Evolutionary conservation across 2,888 invertebrate genomes (phyloP).

Genomic region (Holacanthella duospinosa): DNA sequence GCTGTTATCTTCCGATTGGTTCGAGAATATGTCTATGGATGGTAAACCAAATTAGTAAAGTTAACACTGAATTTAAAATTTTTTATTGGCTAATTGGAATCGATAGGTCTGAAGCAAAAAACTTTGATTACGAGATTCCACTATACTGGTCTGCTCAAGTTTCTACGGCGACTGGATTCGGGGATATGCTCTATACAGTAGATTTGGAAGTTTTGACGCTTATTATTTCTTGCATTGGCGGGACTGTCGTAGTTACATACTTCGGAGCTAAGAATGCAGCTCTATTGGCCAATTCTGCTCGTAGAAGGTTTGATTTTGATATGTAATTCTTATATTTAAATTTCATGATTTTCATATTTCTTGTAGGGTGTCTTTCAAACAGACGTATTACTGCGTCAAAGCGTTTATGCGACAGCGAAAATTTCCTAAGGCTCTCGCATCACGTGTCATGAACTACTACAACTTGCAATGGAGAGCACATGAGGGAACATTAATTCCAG

Average conservation of each 20-base stretch:
- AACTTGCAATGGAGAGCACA: constrained; percentile 30
- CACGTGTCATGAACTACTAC: constrained; percentile 24
- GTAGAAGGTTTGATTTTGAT: constrained; percentile 18
- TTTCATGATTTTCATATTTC: background rate
- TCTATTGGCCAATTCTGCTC: constrained; percentile 27
- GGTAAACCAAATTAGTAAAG: background rate
- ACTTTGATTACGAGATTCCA: constrained; percentile 13
- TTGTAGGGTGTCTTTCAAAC: constrained; percentile 26
- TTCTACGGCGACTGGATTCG: constrained; percentile 24
- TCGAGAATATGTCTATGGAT: background rate
- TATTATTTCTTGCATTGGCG: constrained; percentile 18
- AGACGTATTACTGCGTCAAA: constrained; percentile 25
- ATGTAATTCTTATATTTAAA: background rate
- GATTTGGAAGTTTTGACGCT: constrained; percentile 16
- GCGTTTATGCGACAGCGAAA: constrained; percentile 25
- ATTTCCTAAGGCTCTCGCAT: constrained; percentile 21
- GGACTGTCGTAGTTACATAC: constrained; percentile 19
- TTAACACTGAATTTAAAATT: background rate
- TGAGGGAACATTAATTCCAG: constrained; percentile 27
- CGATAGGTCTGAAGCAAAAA: background rate
- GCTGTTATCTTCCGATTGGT: constrained; percentile 14
- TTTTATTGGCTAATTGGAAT: too few relatives aligned
- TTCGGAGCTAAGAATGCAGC: constrained; percentile 27
- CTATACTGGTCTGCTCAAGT: constrained; percentile 30
- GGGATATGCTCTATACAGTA: constrained; percentile 18